Percentiles rank a stretch among this genome's conserved stretches.
These are phyloP conservation scores for Sphenodon punctatus DNA, from an alignment of 2,797 vertebrate species.

Conservation along the genomic window DNA sequence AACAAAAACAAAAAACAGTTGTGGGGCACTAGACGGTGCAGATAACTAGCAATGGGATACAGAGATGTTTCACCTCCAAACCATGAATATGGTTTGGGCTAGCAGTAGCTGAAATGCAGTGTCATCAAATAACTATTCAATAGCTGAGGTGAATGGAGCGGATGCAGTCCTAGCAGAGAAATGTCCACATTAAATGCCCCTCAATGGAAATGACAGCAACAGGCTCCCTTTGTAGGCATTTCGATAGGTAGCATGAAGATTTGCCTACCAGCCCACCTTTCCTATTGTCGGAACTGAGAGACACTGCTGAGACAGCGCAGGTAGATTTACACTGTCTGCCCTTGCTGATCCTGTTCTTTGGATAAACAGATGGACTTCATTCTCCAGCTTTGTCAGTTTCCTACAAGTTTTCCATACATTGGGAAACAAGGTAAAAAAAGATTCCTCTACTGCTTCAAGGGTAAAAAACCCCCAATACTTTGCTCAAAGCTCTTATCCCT, in stretches of 20 bases:
- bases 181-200: accelerated
- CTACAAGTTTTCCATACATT: neutral
- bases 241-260: neutral
- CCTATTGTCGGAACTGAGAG: neutral
- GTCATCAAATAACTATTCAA: neutral
- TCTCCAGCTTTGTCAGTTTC: neutral
- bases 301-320: accelerated
- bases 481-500: neutral
- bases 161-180: neutral
- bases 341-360: neutral
- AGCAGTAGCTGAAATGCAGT: neutral
- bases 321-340: neutral
- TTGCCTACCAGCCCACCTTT: neutral
- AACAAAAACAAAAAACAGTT: too few species aligned
- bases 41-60: neutral
- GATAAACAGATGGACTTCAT: neutral
- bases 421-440: neutral
- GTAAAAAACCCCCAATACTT: neutral
- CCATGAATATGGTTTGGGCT: neutral
- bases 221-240: neutral
- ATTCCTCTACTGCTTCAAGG: neutral
- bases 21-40: neutral
- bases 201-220: neutral
- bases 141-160: neutral
- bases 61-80: neutral